phyloP scores from a whole-genome alignment of 2,797 vertebrate genomes.

The Podargus strigoides region DNA sequence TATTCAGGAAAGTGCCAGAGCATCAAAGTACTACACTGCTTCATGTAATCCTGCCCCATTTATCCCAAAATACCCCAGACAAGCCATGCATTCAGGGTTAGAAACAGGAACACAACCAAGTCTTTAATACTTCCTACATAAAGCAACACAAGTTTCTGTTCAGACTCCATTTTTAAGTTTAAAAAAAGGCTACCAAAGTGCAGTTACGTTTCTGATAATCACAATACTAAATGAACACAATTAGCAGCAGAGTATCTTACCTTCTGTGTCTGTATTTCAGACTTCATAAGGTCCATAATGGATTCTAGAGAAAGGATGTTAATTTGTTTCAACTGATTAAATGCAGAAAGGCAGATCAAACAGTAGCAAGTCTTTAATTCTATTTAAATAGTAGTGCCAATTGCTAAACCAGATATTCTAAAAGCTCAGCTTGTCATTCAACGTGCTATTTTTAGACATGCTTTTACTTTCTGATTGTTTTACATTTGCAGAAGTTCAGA shows the following conservation, averaged over 20 bases:
- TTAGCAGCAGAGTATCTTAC: conserved; percentile 70
- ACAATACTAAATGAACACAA: background rate
- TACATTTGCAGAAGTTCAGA: background rate
- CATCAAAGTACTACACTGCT: background rate
- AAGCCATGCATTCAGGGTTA: background rate
- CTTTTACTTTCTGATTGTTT: background rate
- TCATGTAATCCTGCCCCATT: background rate
- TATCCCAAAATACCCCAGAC: background rate
- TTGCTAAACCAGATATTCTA: background rate
- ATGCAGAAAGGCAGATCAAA: background rate
- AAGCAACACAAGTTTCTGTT: background rate
- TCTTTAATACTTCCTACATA: background rate
- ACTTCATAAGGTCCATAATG: conserved; percentile 70
- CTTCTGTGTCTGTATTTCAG: conserved; percentile 81
- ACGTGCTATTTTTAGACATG: background rate
- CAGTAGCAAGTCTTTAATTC: background rate
- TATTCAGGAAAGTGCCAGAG: background rate
- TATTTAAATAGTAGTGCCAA: background rate
- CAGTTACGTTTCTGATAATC: background rate
- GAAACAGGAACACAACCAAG: background rate
- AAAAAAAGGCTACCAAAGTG: background rate
- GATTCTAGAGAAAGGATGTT: conserved; percentile 68
- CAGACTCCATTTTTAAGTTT: background rate
- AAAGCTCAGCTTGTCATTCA: background rate
- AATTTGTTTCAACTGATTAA: conserved; percentile 35